These are phyloP conservation scores for Meiosimyza decipiens DNA, from an alignment of 2,888 invertebrate genomes.

Conservation along the genomic window DNA sequence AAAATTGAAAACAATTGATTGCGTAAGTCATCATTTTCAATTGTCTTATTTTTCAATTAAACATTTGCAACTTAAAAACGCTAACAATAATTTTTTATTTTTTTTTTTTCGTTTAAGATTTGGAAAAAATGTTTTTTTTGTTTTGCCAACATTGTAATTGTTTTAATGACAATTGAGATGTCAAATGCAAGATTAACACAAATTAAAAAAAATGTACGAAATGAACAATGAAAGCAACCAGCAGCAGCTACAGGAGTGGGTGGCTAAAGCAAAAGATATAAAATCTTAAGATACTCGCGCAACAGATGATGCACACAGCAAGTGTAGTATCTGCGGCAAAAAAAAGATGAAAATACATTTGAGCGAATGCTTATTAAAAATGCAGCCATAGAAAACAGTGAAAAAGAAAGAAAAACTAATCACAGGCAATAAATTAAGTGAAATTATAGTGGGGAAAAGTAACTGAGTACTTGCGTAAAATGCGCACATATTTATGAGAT, in stretches of 20 bases:
- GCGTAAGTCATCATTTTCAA: not conserved
- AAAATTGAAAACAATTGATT: not conserved
- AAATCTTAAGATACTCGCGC: not conserved
- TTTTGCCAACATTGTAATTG: not conserved
- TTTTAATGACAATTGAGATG: constrained; percentile 8
- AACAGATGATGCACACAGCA: not conserved
- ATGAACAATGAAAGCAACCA: not conserved
- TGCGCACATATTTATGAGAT: too few relatives aligned
- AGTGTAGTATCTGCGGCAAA: not conserved
- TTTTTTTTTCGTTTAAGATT: too few relatives aligned
- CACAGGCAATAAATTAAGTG: not conserved
- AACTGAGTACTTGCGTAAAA: too few relatives aligned
- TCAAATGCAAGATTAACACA: constrained; percentile 9
- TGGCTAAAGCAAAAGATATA: not conserved
- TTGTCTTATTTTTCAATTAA: not conserved
- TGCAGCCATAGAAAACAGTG: not conserved
- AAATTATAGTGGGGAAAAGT: too few relatives aligned
- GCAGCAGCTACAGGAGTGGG: not conserved
- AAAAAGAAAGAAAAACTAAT: not conserved
- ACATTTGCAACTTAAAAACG: not conserved
- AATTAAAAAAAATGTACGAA: not conserved
- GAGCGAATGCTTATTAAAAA: not conserved
- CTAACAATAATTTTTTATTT: too few relatives aligned
- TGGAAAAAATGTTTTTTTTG: too few relatives aligned
- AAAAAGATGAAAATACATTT: not conserved